A percentile compares a stretch with the other conserved stretches of the same genome.
These are phyloP conservation scores for Hycleus phaleratus DNA, from an alignment of 1,140 invertebrate genomes.

Conservation along the genomic window DNA sequence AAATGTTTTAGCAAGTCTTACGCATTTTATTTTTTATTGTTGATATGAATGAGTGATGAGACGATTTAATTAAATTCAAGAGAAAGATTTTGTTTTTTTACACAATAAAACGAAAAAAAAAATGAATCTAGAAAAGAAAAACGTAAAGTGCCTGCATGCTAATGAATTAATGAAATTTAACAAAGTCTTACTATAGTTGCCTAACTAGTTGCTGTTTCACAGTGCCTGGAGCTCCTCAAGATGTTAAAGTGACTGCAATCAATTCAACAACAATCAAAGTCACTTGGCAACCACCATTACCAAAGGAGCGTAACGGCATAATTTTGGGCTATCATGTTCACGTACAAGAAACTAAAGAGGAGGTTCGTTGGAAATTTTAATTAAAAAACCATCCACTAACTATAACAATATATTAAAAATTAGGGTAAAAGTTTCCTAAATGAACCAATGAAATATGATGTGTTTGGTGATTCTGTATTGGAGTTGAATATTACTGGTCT, in stretches of 20 bases:
- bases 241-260: conserved; percentile 75
- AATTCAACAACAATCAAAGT: conserved; percentile 92
- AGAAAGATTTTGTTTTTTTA: conserved; percentile 1
- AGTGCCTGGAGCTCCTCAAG: conserved; percentile 94
- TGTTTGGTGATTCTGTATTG: conserved; percentile 66
- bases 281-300: conserved; percentile 81
- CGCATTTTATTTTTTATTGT: conserved; percentile 11
- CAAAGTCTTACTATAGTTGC: neutral
- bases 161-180: conserved; percentile 1
- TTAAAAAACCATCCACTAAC: neutral
- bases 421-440: conserved; percentile 73
- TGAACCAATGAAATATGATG: conserved; percentile 76
- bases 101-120: conserved; percentile 2
- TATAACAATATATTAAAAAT: neutral
- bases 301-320: conserved; percentile 90
- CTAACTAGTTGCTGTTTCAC: conserved; percentile 38
- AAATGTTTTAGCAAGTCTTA: conserved; percentile 39
- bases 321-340: conserved; percentile 95
- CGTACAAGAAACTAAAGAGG: conserved; percentile 82
- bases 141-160: conserved; percentile 37
- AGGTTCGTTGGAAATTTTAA: conserved; percentile 48
- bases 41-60: conserved; percentile 16
- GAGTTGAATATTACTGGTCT: conserved; percentile 80
- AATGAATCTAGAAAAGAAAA: conserved; percentile 23
- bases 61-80: neutral